Base-by-base conservation (phyloP, 2,113 vertebrate species). In the Ictalurus punctatus region DNA sequence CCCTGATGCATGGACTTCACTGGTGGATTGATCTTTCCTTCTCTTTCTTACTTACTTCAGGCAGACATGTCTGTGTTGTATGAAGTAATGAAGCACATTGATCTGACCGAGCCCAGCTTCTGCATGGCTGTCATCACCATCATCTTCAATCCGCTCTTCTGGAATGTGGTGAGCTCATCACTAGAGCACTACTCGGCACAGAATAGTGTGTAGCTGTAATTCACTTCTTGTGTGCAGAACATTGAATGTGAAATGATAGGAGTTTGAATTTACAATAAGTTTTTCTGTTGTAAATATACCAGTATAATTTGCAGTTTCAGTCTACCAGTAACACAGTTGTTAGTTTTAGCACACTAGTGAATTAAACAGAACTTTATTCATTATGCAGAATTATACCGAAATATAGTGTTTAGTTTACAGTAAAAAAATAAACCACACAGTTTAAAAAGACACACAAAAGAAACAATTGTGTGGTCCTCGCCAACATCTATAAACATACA, bases 121-220 rank as follows among this genome's bases (percentile, higher is more conserved):
- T 94, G 91, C 1, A 25, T 95, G 0, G 95, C 96, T 23, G 93
- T 95, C 63, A 71, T 94, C 14, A 92, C 94, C 83, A 95, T 96
- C 74, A 65, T 95, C 73, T 96, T 96, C 91, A 96, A 96, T 90
- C 96, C 96, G 17, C 84, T 96, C 54, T 96, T 96, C 92, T 96
- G 96, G 96, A 96, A 96, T 78, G 90, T 95, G 94, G 96, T 96
- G 93, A 94, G 93, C 73, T 67, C 56, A 82, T 7, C 52, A 34
- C 48, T 14, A 40, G 40, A 40, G 44, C 44, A 48, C 44, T 48
- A 48, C 44, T 54, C 4, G 14, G 52, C 21, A 40, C 2, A 71
- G 69, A 34, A 23, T 17, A n/a, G 27, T 19, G 48, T 79, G 76
- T 48, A 27, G 44, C 23, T n/a, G 9, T 52, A 25, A 52, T 52